Percentiles rank a stretch among this genome's conserved stretches.
Conservation (phyloP, 2,113 vertebrate genomes). For the Litocranius walleri region DNA sequence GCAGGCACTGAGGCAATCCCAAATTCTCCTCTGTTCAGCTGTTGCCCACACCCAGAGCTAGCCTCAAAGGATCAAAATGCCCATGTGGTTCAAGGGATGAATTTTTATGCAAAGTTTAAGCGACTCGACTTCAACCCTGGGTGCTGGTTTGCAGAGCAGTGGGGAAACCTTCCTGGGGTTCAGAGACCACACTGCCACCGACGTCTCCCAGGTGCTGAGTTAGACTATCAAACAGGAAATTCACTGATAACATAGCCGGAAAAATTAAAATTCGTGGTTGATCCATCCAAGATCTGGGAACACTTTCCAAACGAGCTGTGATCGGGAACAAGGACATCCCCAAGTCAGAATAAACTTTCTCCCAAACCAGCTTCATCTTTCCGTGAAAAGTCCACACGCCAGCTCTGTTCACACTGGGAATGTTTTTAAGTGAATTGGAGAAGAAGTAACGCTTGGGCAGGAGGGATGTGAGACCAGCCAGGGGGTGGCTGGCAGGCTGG, state of each 20-base stretch:
- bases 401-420: not conserved
- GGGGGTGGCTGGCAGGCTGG: not conserved
- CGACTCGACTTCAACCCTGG: not conserved
- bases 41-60: not conserved
- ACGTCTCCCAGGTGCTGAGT: too few species aligned
- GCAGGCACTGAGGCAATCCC: accelerated
- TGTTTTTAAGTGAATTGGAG: not conserved
- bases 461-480: too few species aligned
- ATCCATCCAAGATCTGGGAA: not conserved
- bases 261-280: not conserved
- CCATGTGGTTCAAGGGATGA: not conserved
- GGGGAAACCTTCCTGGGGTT: not conserved
- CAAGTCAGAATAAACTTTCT: not conserved
- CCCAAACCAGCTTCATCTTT: not conserved
- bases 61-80: not conserved
- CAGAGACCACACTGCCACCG: accelerated
- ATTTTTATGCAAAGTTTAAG: not conserved
- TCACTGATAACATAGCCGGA: too few species aligned
- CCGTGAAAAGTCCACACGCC: not conserved
- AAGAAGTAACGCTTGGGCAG: not conserved
- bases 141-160: not conserved
- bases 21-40: not conserved
- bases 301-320: too few species aligned
- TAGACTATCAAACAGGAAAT: not conserved
- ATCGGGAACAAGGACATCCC: accelerated